These are phyloP conservation scores for Tuberolachnus salignus DNA, from an alignment of 2,888 invertebrate genomes.

Conservation along the genomic window DNA sequence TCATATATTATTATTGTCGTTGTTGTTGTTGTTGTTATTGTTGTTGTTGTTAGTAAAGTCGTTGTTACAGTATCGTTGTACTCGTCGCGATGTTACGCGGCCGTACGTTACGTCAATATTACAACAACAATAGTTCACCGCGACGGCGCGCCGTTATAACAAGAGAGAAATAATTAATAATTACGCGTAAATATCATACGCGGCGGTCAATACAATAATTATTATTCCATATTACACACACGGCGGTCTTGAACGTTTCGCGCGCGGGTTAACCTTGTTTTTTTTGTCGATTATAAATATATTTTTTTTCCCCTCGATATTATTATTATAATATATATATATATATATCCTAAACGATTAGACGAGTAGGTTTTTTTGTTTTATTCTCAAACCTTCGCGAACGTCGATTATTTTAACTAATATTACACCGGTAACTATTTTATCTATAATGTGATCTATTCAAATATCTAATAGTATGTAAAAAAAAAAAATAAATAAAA, in stretches of 20 bases:
- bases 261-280: background rate
- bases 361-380: background rate
- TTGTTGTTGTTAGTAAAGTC: background rate
- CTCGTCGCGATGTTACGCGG: too few species aligned
- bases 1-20: background rate
- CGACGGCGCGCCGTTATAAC: background rate
- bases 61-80: too few species aligned
- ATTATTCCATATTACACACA: background rate
- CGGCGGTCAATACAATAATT: background rate
- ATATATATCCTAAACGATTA: constrained; percentile 21
- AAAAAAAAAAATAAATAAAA: too few species aligned
- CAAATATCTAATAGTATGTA: too few species aligned
- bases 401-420: background rate
- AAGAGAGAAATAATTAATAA: constrained; percentile 14
- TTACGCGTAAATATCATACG: background rate
- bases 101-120: constrained; percentile 1
- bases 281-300: too few species aligned
- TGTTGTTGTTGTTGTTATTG: too few species aligned
- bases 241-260: background rate
- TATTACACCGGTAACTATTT: too few species aligned
- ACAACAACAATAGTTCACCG: background rate
- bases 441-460: too few species aligned
- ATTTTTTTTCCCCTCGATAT: background rate
- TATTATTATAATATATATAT: background rate
- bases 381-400: constrained; percentile 1